Evolutionary conservation across 2,113 vertebrate genomes (phyloP).

Genomic region (Greenwoodochromis staneri): DNA sequence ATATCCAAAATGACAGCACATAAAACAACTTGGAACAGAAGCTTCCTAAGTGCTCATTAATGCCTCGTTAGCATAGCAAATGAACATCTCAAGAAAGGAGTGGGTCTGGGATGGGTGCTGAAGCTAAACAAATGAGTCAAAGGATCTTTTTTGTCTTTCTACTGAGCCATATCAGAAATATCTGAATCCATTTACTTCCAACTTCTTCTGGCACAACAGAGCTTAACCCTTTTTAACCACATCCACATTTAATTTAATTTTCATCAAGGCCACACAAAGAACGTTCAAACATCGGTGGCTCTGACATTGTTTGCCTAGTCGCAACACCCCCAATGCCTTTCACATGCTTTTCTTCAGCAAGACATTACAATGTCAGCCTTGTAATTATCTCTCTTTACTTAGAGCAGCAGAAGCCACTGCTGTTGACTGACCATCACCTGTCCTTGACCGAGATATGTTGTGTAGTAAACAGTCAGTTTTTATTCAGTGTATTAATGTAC

Average conservation of each 20-base stretch:
- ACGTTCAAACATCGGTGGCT: not conserved
- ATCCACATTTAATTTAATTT: not conserved
- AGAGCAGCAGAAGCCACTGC: not conserved
- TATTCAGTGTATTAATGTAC: not conserved
- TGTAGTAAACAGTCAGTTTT: not conserved
- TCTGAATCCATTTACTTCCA: not conserved
- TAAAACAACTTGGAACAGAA: conserved; percentile 38
- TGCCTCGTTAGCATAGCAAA: conserved; percentile 34
- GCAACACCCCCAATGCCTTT: not conserved
- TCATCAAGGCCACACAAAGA: not conserved
- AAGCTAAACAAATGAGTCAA: conserved; percentile 19
- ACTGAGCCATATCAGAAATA: not conserved
- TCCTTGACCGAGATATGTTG: not conserved
- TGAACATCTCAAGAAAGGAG: conserved; percentile 17
- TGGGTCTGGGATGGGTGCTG: conserved; percentile 12
- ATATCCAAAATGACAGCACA: conserved; percentile 20
- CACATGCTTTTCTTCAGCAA: not conserved
- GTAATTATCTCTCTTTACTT: not conserved
- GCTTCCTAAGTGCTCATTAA: conserved; percentile 44
- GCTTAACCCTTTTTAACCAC: not conserved
- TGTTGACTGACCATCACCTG: not conserved
- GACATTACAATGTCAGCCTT: not conserved
- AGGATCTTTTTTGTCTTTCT: conserved; percentile 22
- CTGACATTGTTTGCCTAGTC: not conserved
- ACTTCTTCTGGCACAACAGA: not conserved